Percentiles rank a stretch among this genome's conserved stretches.
These are phyloP conservation scores for Pseudoips prasinana DNA, from an alignment of 2,888 invertebrate genomes.

Conservation along the genomic window DNA sequence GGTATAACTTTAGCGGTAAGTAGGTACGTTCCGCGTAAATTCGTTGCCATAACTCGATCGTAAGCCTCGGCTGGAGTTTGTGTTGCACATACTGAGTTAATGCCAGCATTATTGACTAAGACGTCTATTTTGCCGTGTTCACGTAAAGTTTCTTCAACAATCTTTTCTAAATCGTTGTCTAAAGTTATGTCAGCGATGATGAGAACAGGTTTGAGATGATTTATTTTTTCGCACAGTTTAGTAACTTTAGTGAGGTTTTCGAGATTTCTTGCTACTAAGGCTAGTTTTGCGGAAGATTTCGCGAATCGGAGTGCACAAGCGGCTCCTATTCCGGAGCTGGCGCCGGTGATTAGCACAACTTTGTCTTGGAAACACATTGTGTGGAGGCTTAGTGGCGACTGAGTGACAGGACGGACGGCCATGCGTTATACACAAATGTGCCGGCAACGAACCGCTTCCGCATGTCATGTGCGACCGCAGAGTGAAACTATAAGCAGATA, in stretches of 20 bases:
- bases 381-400: conserved; percentile 23
- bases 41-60: conserved; percentile 56
- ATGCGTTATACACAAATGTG: conserved; percentile 28
- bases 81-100: conserved; percentile 39
- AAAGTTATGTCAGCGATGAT: conserved; percentile 57
- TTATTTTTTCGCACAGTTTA: conserved; percentile 46
- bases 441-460: conserved; percentile 35
- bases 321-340: conserved; percentile 67
- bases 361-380: conserved; percentile 60
- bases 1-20: conserved; percentile 52
- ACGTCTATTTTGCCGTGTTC: conserved; percentile 53
- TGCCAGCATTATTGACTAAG: conserved; percentile 63
- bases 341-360: conserved; percentile 66
- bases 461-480: conserved; percentile 34
- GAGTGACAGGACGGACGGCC: conserved; percentile 20
- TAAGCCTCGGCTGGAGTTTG: conserved; percentile 44
- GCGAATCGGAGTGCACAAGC: conserved; percentile 58
- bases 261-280: conserved; percentile 55
- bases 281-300: conserved; percentile 47
- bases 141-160: conserved; percentile 49
- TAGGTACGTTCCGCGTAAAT: conserved; percentile 56
- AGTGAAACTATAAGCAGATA: conserved; percentile 30
- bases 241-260: conserved; percentile 52
- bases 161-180: conserved; percentile 48
- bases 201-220: conserved; percentile 44